A percentile compares a stretch with the other conserved stretches of the same genome.
These are phyloP conservation scores for Myrmecophaga tridactyla DNA, from an alignment of 2,113 vertebrate species.

Conservation along the genomic window DNA sequence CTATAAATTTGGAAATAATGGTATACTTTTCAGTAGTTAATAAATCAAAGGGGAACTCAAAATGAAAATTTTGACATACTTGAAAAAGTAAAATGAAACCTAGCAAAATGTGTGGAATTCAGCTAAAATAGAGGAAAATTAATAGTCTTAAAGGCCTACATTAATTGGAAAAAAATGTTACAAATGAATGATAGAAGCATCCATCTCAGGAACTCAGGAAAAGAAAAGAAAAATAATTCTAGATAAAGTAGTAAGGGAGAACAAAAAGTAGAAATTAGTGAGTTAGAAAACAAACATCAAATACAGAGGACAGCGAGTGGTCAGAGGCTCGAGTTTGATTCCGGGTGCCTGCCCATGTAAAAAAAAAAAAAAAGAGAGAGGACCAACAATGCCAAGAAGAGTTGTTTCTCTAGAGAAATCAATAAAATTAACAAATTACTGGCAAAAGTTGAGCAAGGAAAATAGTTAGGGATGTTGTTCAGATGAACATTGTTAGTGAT, in stretches of 20 bases:
- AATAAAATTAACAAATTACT: neutral
- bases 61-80: neutral
- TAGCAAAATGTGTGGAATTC: neutral
- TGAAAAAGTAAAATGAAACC: neutral
- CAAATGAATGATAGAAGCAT: neutral
- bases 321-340: too few species aligned
- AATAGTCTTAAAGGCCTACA: neutral
- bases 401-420: neutral
- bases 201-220: neutral
- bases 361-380: neutral
- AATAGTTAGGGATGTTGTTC: neutral
- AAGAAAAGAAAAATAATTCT: neutral
- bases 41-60: neutral
- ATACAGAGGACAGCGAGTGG: neutral
- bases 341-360: too few species aligned
- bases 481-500: neutral
- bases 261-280: neutral
- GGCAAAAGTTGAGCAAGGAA: neutral
- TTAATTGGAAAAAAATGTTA: neutral
- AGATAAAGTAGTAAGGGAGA: neutral
- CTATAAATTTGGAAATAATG: neutral
- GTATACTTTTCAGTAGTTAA: neutral
- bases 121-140: neutral
- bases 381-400: neutral
- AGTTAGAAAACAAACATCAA: neutral